Percentiles rank a stretch among this genome's conserved stretches.
These are phyloP conservation scores for Nixonia krombeini DNA, from an alignment of 1,140 invertebrate species.

Conservation along the genomic window DNA sequence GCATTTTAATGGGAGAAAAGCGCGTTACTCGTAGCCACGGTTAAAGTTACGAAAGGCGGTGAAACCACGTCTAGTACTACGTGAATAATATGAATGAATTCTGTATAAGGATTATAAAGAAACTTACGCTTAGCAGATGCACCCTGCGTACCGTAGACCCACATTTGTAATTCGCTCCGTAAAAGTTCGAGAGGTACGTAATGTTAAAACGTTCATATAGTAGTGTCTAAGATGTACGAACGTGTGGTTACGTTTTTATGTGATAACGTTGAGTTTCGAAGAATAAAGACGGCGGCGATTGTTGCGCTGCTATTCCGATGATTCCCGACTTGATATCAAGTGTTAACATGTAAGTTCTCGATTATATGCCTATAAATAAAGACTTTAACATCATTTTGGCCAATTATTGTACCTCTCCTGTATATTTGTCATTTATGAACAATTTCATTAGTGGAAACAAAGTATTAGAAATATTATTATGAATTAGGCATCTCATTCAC, in stretches of 20 bases:
- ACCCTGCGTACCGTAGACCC: background rate
- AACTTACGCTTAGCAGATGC: slow-evolving; percentile 4
- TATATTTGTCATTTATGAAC: no score
- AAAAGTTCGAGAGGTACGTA: background rate
- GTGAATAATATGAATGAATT: background rate
- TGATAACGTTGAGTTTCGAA: slow-evolving; percentile 43
- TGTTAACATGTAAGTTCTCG: background rate
- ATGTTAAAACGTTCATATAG: slow-evolving; percentile 4
- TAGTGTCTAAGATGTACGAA: background rate
- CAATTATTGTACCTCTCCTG: background rate
- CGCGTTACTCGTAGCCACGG: background rate
- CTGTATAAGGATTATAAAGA: background rate
- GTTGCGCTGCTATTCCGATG: slow-evolving; percentile 3
- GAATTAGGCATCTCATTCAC: no score
- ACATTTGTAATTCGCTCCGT: background rate
- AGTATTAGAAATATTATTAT: no score
- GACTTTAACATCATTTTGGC: background rate
- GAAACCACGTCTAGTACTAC: background rate
- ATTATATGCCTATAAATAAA: background rate
- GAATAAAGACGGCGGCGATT: slow-evolving; percentile 34
- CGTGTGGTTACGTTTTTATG: slow-evolving; percentile 6
- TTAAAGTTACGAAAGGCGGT: background rate
- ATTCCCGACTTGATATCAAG: background rate
- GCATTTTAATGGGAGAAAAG: no score
- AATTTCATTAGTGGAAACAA: no score